Evolutionary conservation across 2,797 vertebrate species (phyloP), one percentile per base, ranked within the genome.

Genomic region (Tenualosa thibaudeaui): DNA sequence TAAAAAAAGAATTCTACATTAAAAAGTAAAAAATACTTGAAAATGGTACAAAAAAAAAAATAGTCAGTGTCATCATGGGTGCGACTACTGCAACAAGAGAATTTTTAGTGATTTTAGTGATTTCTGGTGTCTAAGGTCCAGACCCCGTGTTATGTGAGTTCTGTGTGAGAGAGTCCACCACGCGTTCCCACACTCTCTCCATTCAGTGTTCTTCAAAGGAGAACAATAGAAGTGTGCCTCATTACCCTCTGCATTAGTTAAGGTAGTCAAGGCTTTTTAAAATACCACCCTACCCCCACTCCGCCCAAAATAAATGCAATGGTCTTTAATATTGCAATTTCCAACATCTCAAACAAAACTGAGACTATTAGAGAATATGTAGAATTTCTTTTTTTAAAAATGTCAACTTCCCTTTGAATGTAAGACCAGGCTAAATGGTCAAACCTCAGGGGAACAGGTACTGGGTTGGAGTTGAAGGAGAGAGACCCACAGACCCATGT

Each of bases 151-250:
- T 31, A 31, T 31, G 31, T 31, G 84, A 88, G 85, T 86, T 91
- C 89, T 93, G 94, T 93, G 93, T 93, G 93, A 94, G 90, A 92
- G 90, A 84, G 89, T 84, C 88, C 89, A 89, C 89, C 83, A 87
- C 88, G 81, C 90, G 91, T 94, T 94, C 93, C 92, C 62, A 68
- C 62, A 68, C 62, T 92, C 90, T 49, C 46, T 60, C 56, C 43
- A 88, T 93, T 93, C 19, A 4, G 40, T 83, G 88, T 81, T 24
- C 50, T 54, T 85, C 83, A 83, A 81, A 19, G 81, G 83, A 88
- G 58, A 68, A 84, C 83, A 84, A 84, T 75, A 75, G 43, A 84
- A 53, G 83, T 84, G 83, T 84, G 83, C 50, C 83, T 78, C 89
- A 88, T 92, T 93, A 91, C 86, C 90, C 1, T 62, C 50, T 26